These are phyloP conservation scores for Meghimatium bilineatum DNA, from an alignment of 2,888 invertebrate genomes.

Conservation along the genomic window DNA sequence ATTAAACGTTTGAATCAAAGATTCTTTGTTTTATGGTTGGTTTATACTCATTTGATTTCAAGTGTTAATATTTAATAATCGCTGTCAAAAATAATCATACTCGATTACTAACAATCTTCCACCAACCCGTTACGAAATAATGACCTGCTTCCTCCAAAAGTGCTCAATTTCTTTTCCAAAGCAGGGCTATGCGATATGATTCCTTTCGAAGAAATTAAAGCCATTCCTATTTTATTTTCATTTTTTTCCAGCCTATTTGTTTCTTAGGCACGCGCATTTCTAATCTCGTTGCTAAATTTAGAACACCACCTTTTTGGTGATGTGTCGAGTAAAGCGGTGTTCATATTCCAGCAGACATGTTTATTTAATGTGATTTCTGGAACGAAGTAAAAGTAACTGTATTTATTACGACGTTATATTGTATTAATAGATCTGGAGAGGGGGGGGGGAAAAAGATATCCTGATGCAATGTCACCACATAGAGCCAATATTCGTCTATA, in stretches of 20 bases:
- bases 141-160: no score
- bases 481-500: no score
- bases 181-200: background rate
- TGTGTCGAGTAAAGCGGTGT: background rate
- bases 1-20: no score
- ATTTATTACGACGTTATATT: no score
- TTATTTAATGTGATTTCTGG: background rate
- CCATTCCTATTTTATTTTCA: background rate
- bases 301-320: constrained; percentile 29
- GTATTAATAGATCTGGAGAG: no score
- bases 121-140: no score
- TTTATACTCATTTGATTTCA: no score
- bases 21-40: no score
- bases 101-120: background rate
- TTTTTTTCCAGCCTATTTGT: background rate
- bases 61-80: background rate
- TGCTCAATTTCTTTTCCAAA: background rate
- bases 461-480: no score
- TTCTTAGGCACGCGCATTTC: background rate
- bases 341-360: background rate
- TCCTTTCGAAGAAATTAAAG: background rate
- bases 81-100: background rate
- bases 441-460: no score
- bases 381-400: no score
- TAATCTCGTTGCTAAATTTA: constrained; percentile 6